Percentiles rank a stretch among this genome's conserved stretches.
These are phyloP conservation scores for Sinocyclocheilus grahami DNA, from an alignment of 2,113 vertebrate species.

Conservation along the genomic window DNA sequence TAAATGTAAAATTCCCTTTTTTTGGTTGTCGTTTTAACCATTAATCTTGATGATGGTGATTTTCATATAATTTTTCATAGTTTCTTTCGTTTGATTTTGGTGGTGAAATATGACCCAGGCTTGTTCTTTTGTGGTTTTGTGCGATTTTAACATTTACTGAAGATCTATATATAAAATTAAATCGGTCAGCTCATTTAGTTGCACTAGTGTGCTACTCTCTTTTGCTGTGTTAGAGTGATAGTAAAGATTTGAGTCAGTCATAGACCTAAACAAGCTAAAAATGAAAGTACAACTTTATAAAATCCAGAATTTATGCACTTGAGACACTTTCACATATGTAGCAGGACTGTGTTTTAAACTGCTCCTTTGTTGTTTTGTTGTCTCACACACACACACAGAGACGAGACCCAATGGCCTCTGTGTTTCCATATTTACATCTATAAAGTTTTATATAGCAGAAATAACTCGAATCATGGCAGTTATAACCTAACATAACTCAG, in stretches of 20 bases:
- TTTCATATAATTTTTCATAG: too few relatives aligned
- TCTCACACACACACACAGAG: neutral
- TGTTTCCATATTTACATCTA: slow-evolving; percentile 46
- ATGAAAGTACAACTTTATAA: neutral
- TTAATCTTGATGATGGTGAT: too few relatives aligned
- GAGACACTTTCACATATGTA: neutral
- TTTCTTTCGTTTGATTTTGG: neutral
- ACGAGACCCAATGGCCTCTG: neutral
- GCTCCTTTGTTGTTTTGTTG: slow-evolving; percentile 1
- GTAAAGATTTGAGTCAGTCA: neutral
- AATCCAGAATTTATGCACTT: neutral
- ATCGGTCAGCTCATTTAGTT: neutral
- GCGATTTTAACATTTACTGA: neutral
- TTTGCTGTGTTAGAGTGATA: neutral
- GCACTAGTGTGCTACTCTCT: neutral
- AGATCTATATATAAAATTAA: neutral
- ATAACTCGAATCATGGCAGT: slow-evolving; percentile 47
- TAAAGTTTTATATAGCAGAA: slow-evolving; percentile 49
- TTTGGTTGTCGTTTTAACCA: too few relatives aligned
- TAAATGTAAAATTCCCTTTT: too few relatives aligned
- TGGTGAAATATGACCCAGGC: neutral
- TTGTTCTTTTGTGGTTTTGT: too few relatives aligned
- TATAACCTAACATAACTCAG: slow-evolving; percentile 41
- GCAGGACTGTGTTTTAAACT: neutral
- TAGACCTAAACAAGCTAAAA: neutral